A percentile compares a stretch with the other conserved stretches of the same genome.
Conservation (phyloP, 2,888 invertebrate species). For the Drosophila algonquin region DNA sequence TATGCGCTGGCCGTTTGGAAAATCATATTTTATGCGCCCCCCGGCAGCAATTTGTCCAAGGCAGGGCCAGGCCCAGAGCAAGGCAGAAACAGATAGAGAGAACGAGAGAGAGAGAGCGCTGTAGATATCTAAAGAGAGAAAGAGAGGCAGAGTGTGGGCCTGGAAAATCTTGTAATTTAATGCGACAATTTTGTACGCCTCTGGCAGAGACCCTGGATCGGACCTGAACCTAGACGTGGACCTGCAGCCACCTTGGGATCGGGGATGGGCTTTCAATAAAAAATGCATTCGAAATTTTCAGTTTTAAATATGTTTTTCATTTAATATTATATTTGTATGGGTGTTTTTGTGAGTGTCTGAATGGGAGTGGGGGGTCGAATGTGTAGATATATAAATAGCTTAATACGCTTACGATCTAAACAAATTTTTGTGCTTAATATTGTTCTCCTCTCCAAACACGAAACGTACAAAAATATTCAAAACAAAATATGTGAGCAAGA, state of each 20-base stretch:
- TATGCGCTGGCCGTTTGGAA: conserved; percentile 74
- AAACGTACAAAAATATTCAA: conserved; percentile 38
- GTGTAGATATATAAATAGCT: conserved; percentile 71
- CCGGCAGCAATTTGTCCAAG: conserved; percentile 69
- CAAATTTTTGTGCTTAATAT: conserved; percentile 51
- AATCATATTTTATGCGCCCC: conserved; percentile 72
- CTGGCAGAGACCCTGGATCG: neutral
- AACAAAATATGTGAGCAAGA: conserved; percentile 15
- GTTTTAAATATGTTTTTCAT: conserved; percentile 48
- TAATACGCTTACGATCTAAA: conserved; percentile 65
- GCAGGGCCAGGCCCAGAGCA: conserved; percentile 21
- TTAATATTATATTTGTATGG: conserved; percentile 42
- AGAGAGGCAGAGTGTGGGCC: conserved; percentile 12
- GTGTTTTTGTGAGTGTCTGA: conserved; percentile 26
- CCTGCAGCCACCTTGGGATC: neutral
- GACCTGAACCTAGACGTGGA: neutral
- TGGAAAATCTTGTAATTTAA: conserved; percentile 78
- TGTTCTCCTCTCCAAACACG: conserved; percentile 37
- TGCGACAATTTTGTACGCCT: conserved; percentile 78
- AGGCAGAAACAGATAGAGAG: neutral
- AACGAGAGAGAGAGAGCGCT: neutral
- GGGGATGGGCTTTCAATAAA: neutral
- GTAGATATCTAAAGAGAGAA: neutral
- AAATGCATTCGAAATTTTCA: conserved; percentile 50
- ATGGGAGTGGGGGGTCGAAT: conserved; percentile 4